Evolutionary conservation across 2,113 vertebrate species (phyloP).

Genomic region (Alethe castanea): DNA sequence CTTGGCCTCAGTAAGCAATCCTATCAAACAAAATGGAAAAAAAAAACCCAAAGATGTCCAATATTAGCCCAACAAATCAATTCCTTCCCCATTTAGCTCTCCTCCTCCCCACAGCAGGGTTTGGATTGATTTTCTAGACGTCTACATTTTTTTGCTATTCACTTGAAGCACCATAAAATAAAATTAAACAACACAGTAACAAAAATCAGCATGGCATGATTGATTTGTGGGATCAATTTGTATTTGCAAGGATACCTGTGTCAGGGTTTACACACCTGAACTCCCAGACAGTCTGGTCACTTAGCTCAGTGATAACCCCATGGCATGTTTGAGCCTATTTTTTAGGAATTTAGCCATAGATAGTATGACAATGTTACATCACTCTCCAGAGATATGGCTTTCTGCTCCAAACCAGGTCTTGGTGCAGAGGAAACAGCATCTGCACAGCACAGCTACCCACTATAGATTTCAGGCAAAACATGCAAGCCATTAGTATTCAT

Average conservation of each 20-base stretch:
- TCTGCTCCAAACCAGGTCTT: neutral
- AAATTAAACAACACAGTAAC: neutral
- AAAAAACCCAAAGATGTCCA: neutral
- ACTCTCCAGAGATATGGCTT: neutral
- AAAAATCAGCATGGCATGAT: neutral
- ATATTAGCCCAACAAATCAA: neutral
- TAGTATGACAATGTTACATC: neutral
- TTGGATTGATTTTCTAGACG: neutral
- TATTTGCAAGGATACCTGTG: neutral
- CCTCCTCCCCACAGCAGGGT: neutral
- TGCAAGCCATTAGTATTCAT: neutral
- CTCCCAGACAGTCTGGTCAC: neutral
- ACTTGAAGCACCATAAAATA: neutral
- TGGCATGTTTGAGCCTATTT: neutral
- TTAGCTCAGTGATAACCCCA: neutral
- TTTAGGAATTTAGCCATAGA: neutral
- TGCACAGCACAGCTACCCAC: neutral
- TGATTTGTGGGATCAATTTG: neutral
- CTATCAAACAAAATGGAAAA: neutral
- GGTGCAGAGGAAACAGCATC: neutral
- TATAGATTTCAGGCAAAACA: slow-evolving; percentile 2
- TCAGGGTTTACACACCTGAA: neutral
- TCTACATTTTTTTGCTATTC: neutral
- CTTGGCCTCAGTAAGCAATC: neutral
- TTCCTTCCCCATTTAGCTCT: neutral